phyloP scores from a whole-genome alignment of 2,113 vertebrate species.

The Sinosuthora webbiana region DNA sequence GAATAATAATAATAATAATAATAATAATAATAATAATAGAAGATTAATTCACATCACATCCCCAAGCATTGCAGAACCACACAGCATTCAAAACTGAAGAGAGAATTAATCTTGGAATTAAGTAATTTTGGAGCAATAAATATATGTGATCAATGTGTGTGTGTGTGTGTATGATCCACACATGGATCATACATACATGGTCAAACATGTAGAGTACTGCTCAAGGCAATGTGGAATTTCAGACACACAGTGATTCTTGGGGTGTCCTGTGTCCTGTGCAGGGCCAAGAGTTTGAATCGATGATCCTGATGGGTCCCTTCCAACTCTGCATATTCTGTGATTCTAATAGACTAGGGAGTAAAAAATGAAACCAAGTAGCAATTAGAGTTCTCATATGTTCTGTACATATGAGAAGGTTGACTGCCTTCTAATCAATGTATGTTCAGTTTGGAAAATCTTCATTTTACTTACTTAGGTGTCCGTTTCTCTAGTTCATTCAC shows the following conservation, averaged over 20 bases:
- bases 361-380: neutral
- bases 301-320: neutral
- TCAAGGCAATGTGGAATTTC: neutral
- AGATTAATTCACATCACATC: neutral
- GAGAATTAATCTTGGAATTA: neutral
- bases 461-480: neutral
- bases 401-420: neutral
- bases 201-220: neutral
- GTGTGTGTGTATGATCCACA: accelerated
- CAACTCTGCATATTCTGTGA: neutral
- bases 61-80: neutral
- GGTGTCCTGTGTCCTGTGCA: neutral
- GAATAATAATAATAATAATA: neutral
- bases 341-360: neutral
- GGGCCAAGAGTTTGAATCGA: neutral
- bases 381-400: neutral
- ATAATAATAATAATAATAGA: neutral
- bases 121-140: neutral
- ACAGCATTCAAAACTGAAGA: neutral
- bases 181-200: neutral
- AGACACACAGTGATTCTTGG: neutral
- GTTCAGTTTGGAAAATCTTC: neutral
- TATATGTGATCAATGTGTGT: neutral
- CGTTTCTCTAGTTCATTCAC: neutral
- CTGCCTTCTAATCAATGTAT: neutral